Evolutionary conservation across 2,113 vertebrate species (phyloP).

Genomic region (Thunnus maccoyii): DNA sequence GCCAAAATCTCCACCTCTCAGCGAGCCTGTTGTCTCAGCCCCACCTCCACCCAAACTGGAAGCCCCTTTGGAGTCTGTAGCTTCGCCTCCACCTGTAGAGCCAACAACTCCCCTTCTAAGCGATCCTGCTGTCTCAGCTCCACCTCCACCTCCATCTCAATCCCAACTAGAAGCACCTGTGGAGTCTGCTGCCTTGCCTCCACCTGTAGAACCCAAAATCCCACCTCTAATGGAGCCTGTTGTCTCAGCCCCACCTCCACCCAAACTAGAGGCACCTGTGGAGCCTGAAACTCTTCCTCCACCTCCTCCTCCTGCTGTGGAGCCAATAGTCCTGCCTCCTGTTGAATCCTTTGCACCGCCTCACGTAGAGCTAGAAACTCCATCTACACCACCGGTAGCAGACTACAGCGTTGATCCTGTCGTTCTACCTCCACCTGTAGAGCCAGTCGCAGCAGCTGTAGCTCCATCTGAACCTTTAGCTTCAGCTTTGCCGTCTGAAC

Average conservation of each 20-base stretch:
- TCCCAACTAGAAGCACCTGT: not conserved
- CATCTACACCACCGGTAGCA: not conserved
- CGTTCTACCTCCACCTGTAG: slow-evolving; percentile 23
- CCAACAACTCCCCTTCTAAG: slow-evolving; percentile 1
- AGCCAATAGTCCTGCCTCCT: slow-evolving; percentile 38
- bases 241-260: not conserved
- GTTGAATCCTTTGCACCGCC: slow-evolving; percentile 26
- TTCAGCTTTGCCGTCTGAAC: slow-evolving; percentile 34
- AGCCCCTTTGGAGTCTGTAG: slow-evolving; percentile 28
- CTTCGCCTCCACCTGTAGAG: slow-evolving; percentile 11
- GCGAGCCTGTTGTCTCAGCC: not conserved
- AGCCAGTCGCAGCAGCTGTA: slow-evolving; percentile 1
- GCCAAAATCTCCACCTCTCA: not conserved
- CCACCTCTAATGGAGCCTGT: too few species aligned
- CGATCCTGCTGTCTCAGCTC: slow-evolving; percentile 1
- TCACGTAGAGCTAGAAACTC: slow-evolving; percentile 26
- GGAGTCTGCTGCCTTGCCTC: not conserved
- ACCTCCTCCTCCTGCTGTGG: slow-evolving; percentile 24
- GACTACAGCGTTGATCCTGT: not conserved
- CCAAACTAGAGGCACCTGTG: not conserved
- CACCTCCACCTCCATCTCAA: slow-evolving; percentile 2
- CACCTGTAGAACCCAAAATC: not conserved
- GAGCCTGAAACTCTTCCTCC: slow-evolving; percentile 41
- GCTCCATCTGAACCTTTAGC: slow-evolving; percentile 29
- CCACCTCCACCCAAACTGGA: slow-evolving; percentile 3